Percentiles rank a stretch among this genome's conserved stretches.
phyloP scores from a whole-genome alignment of 1,140 invertebrate species.

The Phymorhynchus buccinoides region DNA sequence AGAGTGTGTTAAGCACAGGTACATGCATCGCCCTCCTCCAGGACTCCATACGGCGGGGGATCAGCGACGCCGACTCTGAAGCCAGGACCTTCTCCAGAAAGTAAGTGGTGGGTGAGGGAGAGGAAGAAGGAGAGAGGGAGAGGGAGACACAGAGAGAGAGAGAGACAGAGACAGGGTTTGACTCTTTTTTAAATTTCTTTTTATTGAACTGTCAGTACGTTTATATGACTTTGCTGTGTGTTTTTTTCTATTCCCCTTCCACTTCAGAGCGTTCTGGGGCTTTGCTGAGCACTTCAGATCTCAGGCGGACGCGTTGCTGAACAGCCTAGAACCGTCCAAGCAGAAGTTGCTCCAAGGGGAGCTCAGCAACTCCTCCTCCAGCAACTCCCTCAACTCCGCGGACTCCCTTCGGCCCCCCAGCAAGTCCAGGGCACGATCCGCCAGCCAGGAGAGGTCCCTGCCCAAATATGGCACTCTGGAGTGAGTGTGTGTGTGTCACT shows the following conservation, averaged over 20 bases:
- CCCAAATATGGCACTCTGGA: conserved; percentile 34
- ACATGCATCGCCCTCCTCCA: conserved; percentile 81
- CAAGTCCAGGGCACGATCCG: conserved; percentile 56
- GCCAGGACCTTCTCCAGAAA: conserved; percentile 79
- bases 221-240: not conserved
- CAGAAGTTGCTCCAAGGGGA: conserved; percentile 82
- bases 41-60: conserved; percentile 90
- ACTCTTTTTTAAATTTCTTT: not conserved
- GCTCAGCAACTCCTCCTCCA: conserved; percentile 74
- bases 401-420: conserved; percentile 25
- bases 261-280: conserved; percentile 85
- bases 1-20: no score
- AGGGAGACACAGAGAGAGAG: no score
- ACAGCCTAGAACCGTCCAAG: conserved; percentile 86
- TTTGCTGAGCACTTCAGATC: conserved; percentile 93
- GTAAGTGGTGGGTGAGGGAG: conserved; percentile 54
- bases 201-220: no score
- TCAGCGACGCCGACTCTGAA: conserved; percentile 92
- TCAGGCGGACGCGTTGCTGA: conserved; percentile 88
- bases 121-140: not conserved
- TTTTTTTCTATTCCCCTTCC: not conserved
- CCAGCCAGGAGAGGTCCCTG: conserved; percentile 61
- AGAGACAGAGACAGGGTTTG: not conserved
- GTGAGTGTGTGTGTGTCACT: not conserved
- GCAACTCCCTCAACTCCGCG: conserved; percentile 69